Evolutionary conservation across 2,797 vertebrate species (phyloP).

Genomic region (Anguilla marmorata): DNA sequence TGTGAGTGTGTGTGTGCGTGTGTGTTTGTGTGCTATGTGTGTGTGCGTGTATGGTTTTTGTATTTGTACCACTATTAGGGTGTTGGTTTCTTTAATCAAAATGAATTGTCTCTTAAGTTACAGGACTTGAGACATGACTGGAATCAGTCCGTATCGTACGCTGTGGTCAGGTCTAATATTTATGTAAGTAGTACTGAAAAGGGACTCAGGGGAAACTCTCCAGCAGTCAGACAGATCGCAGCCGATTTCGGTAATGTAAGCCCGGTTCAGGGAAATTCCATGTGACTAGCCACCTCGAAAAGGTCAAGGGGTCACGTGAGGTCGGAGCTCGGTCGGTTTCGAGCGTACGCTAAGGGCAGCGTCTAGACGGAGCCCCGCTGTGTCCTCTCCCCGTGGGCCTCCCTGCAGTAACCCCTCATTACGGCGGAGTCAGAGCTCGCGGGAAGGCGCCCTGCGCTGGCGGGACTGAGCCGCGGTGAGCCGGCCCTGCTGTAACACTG

Average conservation of each 20-base stretch:
- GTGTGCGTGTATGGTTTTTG: neutral
- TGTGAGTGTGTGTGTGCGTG: too few species aligned
- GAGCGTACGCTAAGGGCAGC: neutral
- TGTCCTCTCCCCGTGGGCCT: neutral
- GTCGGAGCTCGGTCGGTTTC: neutral
- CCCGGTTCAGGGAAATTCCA: neutral
- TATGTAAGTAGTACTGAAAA: neutral
- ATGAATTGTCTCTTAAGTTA: neutral
- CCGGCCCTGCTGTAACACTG: neutral
- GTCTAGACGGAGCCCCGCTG: neutral
- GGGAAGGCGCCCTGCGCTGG: neutral
- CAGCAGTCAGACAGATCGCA: neutral
- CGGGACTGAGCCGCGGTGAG: neutral
- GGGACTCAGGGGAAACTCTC: too few species aligned
- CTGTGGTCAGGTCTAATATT: neutral
- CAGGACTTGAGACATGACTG: neutral
- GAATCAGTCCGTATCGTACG: neutral
- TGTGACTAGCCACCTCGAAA: neutral
- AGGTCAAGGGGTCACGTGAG: neutral
- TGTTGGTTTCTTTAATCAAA: neutral
- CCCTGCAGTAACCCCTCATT: neutral
- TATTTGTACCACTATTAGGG: neutral
- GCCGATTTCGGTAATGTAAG: neutral
- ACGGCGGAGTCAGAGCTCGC: too few species aligned
- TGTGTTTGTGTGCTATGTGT: too few species aligned